Evolutionary conservation across 2,113 vertebrate genomes (phyloP).

Genomic region (Trogon melanurus): DNA sequence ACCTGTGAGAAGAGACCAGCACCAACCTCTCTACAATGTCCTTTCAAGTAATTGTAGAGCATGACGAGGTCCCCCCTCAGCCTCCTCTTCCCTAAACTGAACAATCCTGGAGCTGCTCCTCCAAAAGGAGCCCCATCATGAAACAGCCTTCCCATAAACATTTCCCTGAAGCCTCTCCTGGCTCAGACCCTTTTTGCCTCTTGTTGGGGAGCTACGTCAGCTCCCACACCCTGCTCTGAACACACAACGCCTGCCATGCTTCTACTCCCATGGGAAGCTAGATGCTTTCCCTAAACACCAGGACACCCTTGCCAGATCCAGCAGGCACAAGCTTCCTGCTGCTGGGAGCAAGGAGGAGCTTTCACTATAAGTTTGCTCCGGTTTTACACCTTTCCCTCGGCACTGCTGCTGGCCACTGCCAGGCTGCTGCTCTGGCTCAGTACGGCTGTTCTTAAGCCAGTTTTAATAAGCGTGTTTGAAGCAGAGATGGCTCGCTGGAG

Average conservation of each 20-base stretch:
- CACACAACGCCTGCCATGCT: neutral
- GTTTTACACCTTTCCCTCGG: neutral
- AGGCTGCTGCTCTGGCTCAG: neutral
- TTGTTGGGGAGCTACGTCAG: neutral
- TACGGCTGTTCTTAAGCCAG: neutral
- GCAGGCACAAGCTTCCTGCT: neutral
- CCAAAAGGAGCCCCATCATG: neutral
- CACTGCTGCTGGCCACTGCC: neutral
- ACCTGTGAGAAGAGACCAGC: no score
- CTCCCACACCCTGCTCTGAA: neutral
- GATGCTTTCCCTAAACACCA: neutral
- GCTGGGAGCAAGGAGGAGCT: neutral
- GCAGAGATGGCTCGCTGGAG: neutral
- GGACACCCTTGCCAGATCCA: neutral
- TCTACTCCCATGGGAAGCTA: neutral
- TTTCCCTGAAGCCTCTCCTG: neutral
- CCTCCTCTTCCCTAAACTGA: fast-evolving
- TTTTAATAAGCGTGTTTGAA: neutral
- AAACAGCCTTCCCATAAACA: neutral
- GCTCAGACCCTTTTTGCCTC: neutral
- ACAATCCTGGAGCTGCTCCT: neutral
- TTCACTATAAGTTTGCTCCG: neutral
- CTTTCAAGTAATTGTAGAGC: no score
- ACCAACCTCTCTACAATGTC: no score
- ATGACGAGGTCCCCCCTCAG: no score